These are phyloP conservation scores for Corythoichthys haematopterus DNA, from an alignment of 2,113 vertebrate species.

Conservation along the genomic window DNA sequence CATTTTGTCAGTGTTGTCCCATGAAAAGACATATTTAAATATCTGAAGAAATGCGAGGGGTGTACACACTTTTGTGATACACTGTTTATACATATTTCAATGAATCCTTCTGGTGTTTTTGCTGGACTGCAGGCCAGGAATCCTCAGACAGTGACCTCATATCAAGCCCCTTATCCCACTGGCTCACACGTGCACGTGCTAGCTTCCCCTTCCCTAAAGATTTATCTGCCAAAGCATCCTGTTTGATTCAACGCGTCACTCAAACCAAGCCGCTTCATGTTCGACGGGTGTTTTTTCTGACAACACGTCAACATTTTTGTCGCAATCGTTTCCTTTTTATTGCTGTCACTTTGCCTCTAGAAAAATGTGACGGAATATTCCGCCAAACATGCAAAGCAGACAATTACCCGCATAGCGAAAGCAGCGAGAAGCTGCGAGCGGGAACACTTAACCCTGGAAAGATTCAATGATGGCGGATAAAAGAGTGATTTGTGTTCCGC, in stretches of 20 bases:
- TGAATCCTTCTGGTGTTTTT: background rate
- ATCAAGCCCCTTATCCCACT: constrained; percentile 5
- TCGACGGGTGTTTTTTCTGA: background rate
- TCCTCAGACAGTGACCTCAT: constrained; percentile 58
- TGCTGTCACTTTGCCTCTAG: constrained; percentile 21
- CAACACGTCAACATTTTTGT: constrained; percentile 14
- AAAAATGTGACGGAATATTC: constrained; percentile 25
- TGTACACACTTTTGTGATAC: no score
- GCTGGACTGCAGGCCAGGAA: constrained; percentile 40
- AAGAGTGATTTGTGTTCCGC: constrained; percentile 72
- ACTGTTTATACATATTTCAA: background rate
- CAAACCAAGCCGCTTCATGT: background rate
- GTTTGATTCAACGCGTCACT: constrained; percentile 10
- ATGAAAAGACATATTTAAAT: no score
- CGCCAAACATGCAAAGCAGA: constrained; percentile 28
- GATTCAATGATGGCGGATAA: constrained; percentile 71
- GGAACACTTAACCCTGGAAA: constrained; percentile 71
- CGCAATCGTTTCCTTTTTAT: constrained; percentile 28
- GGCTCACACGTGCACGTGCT: constrained; percentile 13
- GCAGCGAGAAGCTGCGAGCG: constrained; percentile 43
- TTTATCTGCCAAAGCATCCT: background rate
- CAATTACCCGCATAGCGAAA: constrained; percentile 6
- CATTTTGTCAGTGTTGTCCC: no score
- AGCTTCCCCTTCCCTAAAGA: background rate
- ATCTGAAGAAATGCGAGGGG: no score